Conservation (phyloP, 2,113 vertebrate species). For the Acrocephalus kingi region DNA sequence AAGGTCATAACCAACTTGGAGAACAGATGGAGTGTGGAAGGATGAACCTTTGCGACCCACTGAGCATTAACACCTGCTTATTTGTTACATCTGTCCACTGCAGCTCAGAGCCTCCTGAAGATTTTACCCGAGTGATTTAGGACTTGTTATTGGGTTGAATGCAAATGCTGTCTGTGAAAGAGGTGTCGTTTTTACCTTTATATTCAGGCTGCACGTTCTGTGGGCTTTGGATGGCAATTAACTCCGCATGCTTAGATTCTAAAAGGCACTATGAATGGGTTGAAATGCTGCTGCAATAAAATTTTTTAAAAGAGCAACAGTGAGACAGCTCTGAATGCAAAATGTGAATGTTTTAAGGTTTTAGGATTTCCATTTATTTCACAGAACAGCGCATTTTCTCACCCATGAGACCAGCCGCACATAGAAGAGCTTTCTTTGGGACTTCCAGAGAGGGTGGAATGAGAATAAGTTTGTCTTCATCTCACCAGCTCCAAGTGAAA, state of each 20-base stretch:
- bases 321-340: neutral
- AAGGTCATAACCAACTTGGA: slow-evolving; percentile 36
- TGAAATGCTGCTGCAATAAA: neutral
- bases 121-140: neutral
- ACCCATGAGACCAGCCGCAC: rapidly evolving
- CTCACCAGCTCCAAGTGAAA: neutral
- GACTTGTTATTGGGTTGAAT: neutral
- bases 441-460: neutral
- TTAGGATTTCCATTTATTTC: neutral
- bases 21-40: slow-evolving; percentile 40
- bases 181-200: neutral
- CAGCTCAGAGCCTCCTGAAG: neutral
- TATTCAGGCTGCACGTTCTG: neutral
- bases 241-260: neutral
- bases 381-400: rapidly evolving
- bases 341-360: neutral
- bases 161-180: neutral
- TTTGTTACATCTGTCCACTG: slow-evolving; percentile 17
- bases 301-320: neutral
- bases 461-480: neutral
- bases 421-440: neutral
- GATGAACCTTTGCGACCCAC: slow-evolving; percentile 6
- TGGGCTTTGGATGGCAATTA: neutral
- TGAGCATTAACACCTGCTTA: slow-evolving; percentile 30
- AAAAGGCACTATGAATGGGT: neutral